A percentile compares a stretch with the other conserved stretches of the same genome.
Evolutionary conservation across 2,113 vertebrate species (phyloP).

Genomic region (Hyperoodon ampullatus): DNA sequence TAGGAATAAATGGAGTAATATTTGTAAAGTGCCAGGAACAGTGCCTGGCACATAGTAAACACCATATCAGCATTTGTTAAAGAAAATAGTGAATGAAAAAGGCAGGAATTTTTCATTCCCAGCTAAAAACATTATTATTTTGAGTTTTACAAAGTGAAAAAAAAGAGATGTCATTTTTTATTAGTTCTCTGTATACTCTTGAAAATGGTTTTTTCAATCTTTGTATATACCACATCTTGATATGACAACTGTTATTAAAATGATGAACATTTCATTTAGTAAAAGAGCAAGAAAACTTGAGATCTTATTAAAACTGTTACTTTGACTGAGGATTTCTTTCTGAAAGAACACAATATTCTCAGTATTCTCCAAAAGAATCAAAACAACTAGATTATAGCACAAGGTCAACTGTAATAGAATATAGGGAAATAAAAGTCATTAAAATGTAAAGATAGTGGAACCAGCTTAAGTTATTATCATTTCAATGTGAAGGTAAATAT

Average conservation of each 20-base stretch:
- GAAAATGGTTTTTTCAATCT: background rate
- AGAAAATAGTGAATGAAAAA: background rate
- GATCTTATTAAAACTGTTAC: conserved; percentile 48
- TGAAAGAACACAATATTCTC: background rate
- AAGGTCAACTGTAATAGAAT: background rate
- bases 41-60: background rate
- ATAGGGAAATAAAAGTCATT: conserved; percentile 43
- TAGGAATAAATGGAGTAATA: too few relatives aligned
- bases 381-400: conserved; percentile 17
- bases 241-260: conserved; percentile 46
- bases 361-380: background rate
- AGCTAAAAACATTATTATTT: conserved; percentile 5
- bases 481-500: background rate
- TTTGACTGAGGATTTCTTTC: conserved; percentile 20
- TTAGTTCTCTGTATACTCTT: background rate
- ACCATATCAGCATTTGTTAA: background rate
- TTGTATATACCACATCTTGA: background rate
- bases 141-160: conserved; percentile 27
- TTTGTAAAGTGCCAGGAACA: background rate
- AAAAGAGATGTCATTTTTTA: background rate
- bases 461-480: background rate
- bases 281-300: background rate
- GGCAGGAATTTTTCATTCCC: background rate
- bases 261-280: background rate
- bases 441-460: background rate